These are phyloP conservation scores for Lordiphosa fenestrarum DNA, from an alignment of 2,888 invertebrate species.

Conservation along the genomic window DNA sequence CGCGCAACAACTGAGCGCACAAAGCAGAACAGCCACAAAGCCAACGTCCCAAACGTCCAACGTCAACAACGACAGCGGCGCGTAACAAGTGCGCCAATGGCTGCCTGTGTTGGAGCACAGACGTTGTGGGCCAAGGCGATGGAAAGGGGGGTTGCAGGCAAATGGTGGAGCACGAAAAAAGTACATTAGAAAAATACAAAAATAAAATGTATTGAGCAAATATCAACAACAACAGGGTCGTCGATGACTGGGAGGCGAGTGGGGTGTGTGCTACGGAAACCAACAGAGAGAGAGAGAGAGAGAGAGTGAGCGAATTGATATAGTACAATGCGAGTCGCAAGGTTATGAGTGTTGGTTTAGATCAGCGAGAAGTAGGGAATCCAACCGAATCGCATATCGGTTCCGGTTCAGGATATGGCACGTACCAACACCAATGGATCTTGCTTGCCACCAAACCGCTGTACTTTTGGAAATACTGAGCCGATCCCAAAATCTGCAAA, in stretches of 20 bases:
- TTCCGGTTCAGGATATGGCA: too few relatives aligned
- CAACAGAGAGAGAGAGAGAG: slow-evolving; percentile 3
- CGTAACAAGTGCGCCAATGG: slow-evolving; percentile 63
- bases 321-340: background rate
- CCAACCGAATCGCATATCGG: too few relatives aligned
- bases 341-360: too few relatives aligned
- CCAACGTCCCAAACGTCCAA: slow-evolving; percentile 23
- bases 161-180: slow-evolving; percentile 3
- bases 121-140: slow-evolving; percentile 20
- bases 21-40: slow-evolving; percentile 24
- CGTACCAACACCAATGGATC: too few relatives aligned
- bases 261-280: slow-evolving; percentile 8
- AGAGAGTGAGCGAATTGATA: slow-evolving; percentile 1
- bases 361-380: too few relatives aligned
- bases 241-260: slow-evolving; percentile 3
- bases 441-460: too few relatives aligned
- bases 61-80: slow-evolving; percentile 38
- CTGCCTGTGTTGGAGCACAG: slow-evolving; percentile 17
- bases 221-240: slow-evolving; percentile 46
- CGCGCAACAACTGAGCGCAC: slow-evolving; percentile 77
- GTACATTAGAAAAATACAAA: slow-evolving; percentile 39
- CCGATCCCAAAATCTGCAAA: too few relatives aligned
- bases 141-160: background rate
- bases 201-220: slow-evolving; percentile 69
- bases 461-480: too few relatives aligned